Percentiles rank a stretch among this genome's conserved stretches.
phyloP scores from a whole-genome alignment of 92 coral and sea anemone genomes.

The Porites rus region DNA sequence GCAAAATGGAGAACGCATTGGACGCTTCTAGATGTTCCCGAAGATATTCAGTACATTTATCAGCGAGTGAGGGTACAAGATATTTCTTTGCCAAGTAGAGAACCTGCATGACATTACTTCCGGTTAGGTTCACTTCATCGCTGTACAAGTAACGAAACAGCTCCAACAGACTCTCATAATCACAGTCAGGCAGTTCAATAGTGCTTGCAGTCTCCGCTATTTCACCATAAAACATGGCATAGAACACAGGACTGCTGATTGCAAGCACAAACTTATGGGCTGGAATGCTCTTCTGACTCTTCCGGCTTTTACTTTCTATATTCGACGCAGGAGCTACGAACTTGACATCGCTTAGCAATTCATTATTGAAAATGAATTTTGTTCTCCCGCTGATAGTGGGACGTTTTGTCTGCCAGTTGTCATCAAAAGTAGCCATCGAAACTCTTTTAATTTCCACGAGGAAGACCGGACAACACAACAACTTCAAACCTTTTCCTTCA shows the following conservation, averaged over 20 bases:
- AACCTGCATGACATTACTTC: conserved; percentile 66
- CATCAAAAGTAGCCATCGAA: not conserved
- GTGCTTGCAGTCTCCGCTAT: conserved; percentile 71
- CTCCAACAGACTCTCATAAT: conserved; percentile 65
- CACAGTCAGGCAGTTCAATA: conserved; percentile 67
- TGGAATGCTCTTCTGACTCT: conserved; percentile 40
- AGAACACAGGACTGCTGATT: conserved; percentile 76
- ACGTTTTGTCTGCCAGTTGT: conserved; percentile 73
- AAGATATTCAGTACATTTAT: conserved; percentile 60
- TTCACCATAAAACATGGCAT: conserved; percentile 77
- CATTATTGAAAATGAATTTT: conserved; percentile 72
- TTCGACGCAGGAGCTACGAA: conserved; percentile 24
- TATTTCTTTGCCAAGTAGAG: conserved; percentile 79
- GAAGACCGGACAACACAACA: no score
- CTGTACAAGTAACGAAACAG: conserved; percentile 65
- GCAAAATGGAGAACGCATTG: conserved; percentile 65
- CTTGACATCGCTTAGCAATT: conserved; percentile 66
- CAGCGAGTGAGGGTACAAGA: conserved; percentile 71
- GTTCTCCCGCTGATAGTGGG: conserved; percentile 67
- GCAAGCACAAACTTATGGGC: conserved; percentile 70
- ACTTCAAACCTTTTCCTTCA: not conserved
- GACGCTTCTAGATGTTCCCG: conserved; percentile 62
- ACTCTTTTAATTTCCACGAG: no score
- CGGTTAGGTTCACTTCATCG: conserved; percentile 58
- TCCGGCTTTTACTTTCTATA: conserved; percentile 44